A percentile compares a stretch with the other conserved stretches of the same genome.
Evolutionary conservation across 2,797 vertebrate genomes (phyloP).

Genomic region (Propithecus perrieri): DNA sequence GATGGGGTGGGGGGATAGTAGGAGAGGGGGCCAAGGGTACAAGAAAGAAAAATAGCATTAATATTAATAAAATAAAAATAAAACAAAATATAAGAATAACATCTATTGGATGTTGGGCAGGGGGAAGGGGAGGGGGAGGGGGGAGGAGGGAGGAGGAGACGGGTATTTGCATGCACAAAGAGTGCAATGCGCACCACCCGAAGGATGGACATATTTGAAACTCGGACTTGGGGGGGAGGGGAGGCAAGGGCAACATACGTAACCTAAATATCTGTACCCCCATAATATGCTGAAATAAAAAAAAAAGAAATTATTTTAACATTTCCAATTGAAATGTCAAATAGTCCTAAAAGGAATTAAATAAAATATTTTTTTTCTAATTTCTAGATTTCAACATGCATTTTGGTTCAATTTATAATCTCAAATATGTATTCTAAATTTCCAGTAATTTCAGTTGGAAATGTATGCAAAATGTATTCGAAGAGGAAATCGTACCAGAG

Average conservation of each 20-base stretch:
- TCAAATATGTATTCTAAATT: background rate
- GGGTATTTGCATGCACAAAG: no score
- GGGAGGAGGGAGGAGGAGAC: no score
- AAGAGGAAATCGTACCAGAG: conserved; percentile 22
- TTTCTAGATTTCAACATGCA: background rate
- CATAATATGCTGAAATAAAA: no score
- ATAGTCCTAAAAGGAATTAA: background rate
- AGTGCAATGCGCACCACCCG: no score
- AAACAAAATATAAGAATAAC: background rate
- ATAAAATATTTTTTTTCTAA: background rate
- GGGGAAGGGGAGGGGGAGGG: no score
- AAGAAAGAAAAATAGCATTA: background rate
- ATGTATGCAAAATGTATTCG: background rate
- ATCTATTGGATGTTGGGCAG: no score
- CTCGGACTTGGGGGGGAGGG: no score
- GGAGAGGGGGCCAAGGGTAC: background rate
- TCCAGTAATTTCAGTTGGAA: background rate
- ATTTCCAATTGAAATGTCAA: background rate
- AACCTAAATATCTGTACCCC: no score
- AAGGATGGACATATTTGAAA: no score
- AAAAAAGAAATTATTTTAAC: background rate
- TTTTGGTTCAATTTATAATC: background rate
- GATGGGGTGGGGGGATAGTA: background rate
- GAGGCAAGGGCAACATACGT: no score
- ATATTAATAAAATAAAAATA: no score